A percentile compares a stretch with the other conserved stretches of the same genome.
Conservation (phyloP, 2,888 invertebrate species). For the Tryphoninae sp. region DNA sequence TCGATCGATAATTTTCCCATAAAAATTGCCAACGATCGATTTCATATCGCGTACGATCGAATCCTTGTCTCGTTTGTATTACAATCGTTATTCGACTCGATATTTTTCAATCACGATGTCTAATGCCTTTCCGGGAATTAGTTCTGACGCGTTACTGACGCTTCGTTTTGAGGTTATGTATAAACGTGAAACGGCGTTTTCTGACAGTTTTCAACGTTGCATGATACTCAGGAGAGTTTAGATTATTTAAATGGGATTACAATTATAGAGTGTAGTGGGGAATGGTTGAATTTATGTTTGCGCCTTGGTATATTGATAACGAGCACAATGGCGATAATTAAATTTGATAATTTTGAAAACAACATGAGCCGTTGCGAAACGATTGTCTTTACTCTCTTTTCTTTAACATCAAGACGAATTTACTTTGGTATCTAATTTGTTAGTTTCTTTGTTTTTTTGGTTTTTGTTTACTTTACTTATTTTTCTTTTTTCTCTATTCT, state of each 20-base stretch:
- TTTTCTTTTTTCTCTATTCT: background rate
- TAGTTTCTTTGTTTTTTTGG: constrained; percentile 7
- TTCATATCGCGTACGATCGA: background rate
- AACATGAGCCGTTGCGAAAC: constrained; percentile 22
- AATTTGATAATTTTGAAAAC: constrained; percentile 19
- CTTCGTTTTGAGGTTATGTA: background rate
- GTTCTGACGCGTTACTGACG: background rate
- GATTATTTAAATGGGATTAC: background rate
- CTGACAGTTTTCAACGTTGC: background rate
- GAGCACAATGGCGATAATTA: constrained; percentile 14
- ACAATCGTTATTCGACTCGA: no score
- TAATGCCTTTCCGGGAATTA: constrained; percentile 15
- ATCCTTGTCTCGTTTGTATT: background rate
- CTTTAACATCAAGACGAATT: background rate
- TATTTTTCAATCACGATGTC: background rate
- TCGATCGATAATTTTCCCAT: constrained; percentile 53
- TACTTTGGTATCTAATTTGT: background rate
- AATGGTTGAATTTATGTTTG: background rate
- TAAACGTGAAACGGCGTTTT: background rate
- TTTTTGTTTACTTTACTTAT: constrained; percentile 4
- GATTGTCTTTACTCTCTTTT: constrained; percentile 27
- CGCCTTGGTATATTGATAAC: background rate
- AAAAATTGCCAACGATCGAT: constrained; percentile 13
- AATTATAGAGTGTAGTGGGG: background rate
- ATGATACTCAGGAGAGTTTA: background rate